Base-by-base conservation (phyloP, 2,113 vertebrate species). In the Heterocephalus glaber region DNA sequence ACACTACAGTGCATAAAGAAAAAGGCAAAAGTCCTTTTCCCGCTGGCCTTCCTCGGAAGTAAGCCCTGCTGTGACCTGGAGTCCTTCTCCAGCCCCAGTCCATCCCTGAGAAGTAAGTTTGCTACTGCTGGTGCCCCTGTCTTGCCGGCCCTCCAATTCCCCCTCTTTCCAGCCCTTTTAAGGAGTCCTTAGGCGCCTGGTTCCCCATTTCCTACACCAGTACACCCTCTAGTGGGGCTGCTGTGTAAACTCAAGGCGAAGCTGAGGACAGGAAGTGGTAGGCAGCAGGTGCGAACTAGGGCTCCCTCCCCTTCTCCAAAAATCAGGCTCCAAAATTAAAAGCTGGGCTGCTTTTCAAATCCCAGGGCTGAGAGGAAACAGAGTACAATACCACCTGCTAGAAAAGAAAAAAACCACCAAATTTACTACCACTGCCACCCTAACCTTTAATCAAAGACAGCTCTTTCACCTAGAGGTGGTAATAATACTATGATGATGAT, bases 201-300 rank as follows among this genome's bases (percentile, higher is more conserved):
- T 56, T 30, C 7, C 93, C 30, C 2, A 9, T 96, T 95, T 90
- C 89, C 93, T 68, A 90, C 56, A 58, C 86, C 86, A 60, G 89
- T 61, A 86, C 92, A 56, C 97, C 96, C 92, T 95, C 97, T 98
- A 94, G 88, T 81, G 97, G 96, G 76, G 28, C n/a, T 79, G 49
- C 61, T 91, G 52, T n/a, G 93, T 33, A 92, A 79, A 38, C 5
- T n/a, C 60, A 10, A 74, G 49, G 47, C 30, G 41, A 91, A 33
- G 28, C 60, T 13, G 14, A 26, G 35, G 20, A 49, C 6, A 33
- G 2, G 2, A 17, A 30, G 20, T 28, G 88, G 52, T 49, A 49
- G 7, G 56, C 0, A 10, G 65, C n/a, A n/a, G 66, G 28, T 0
- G 0, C 66, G 74, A n/a, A 44, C 10, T 7, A 26, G 16, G 7